phyloP scores from a whole-genome alignment of 2,113 vertebrate species.

The Jaculus jaculus region DNA sequence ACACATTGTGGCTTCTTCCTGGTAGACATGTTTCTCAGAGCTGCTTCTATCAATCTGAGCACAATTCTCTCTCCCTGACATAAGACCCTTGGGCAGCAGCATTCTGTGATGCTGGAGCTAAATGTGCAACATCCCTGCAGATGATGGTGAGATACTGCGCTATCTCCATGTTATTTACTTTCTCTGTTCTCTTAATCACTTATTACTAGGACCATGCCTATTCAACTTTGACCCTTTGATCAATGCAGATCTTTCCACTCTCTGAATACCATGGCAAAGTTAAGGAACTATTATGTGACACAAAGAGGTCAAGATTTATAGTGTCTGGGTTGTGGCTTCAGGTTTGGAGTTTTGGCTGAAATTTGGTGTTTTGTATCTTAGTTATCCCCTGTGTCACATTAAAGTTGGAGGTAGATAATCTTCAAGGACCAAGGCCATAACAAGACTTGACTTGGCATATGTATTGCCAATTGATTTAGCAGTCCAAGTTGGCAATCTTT shows the following conservation, averaged over 20 bases:
- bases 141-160: too few relatives aligned
- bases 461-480: slow-evolving; percentile 5
- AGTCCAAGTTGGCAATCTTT: slow-evolving; percentile 9
- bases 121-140: neutral
- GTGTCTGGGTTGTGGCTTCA: neutral
- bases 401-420: neutral
- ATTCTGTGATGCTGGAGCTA: neutral
- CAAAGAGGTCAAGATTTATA: neutral
- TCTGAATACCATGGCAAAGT: neutral
- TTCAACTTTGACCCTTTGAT: neutral
- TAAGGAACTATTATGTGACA: neutral
- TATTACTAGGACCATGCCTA: neutral
- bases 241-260: neutral
- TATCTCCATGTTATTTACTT: neutral
- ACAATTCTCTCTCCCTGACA: neutral
- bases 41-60: neutral
- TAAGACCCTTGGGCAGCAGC: neutral
- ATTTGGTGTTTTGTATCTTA: neutral
- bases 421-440: neutral
- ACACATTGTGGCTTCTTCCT: neutral
- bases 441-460: neutral
- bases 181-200: neutral
- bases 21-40: neutral
- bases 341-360: neutral
- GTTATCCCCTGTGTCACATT: neutral